Evolutionary conservation across 2,888 invertebrate species (phyloP).

Genomic region (Oscheius onirici): DNA sequence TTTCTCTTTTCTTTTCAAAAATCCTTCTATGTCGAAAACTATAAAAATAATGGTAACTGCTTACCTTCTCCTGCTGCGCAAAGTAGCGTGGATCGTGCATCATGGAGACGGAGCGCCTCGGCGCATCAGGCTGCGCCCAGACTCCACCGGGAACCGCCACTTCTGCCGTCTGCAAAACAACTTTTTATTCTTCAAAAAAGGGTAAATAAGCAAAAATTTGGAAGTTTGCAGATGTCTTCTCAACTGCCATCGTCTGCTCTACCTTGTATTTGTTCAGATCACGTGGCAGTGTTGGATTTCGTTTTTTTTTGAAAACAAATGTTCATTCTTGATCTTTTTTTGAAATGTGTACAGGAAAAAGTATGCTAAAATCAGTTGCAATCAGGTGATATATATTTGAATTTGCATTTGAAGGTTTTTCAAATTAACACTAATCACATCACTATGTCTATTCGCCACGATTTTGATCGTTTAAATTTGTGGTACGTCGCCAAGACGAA

Average conservation of each 20-base stretch:
- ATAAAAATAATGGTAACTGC: background rate
- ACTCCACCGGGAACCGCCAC: constrained; percentile 26
- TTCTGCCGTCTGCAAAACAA: constrained; percentile 16
- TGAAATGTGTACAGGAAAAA: background rate
- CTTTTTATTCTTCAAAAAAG: background rate
- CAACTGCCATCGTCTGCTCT: background rate
- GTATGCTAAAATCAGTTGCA: no score
- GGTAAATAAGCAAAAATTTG: background rate
- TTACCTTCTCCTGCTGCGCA: constrained; percentile 12
- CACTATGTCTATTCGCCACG: no score
- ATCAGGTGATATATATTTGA: no score
- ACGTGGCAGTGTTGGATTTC: constrained; percentile 21
- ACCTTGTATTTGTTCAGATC: constrained; percentile 23
- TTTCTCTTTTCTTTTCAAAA: background rate
- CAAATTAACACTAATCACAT: no score
- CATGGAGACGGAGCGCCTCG: constrained; percentile 29
- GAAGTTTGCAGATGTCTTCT: background rate
- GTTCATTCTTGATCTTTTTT: background rate
- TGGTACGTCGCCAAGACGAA: no score
- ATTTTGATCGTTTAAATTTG: no score
- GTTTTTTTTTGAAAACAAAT: background rate
- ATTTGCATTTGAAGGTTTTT: no score
- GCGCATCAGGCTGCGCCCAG: constrained; percentile 23
- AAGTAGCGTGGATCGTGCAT: constrained; percentile 27
- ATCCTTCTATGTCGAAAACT: background rate